Percentiles rank a stretch among this genome's conserved stretches.
phyloP scores from a whole-genome alignment of 2,113 vertebrate species.

The Myiopsitta monachus region DNA sequence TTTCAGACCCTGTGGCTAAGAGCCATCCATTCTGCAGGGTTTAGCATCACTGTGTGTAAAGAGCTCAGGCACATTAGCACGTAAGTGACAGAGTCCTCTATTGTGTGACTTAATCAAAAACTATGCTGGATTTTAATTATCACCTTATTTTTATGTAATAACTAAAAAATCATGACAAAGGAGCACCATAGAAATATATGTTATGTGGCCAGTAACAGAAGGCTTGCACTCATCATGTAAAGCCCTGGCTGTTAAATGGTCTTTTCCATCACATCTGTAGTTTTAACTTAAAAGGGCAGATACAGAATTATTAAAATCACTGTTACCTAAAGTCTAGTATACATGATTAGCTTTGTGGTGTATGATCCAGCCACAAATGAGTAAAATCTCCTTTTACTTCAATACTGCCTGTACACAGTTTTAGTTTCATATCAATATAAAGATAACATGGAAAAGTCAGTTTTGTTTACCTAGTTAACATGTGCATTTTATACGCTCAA shows the following conservation, averaged over 20 bases:
- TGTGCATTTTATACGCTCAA: background rate
- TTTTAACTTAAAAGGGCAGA: background rate
- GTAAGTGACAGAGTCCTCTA: background rate
- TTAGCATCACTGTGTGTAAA: rapidly evolving
- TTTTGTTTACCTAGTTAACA: background rate
- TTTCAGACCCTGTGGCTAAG: background rate
- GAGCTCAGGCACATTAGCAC: background rate
- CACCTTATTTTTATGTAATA: background rate
- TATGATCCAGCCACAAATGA: background rate
- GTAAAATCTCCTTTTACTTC: background rate
- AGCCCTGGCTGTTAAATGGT: background rate
- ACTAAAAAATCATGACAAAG: background rate
- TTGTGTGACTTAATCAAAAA: rapidly evolving
- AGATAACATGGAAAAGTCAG: background rate
- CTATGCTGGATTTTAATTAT: background rate
- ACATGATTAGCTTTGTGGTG: background rate
- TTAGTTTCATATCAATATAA: background rate
- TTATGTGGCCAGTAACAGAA: background rate
- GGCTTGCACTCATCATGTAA: background rate
- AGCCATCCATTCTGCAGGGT: rapidly evolving
- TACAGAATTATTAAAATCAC: background rate
- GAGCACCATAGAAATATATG: background rate
- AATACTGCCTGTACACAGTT: background rate
- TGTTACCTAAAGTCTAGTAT: background rate
- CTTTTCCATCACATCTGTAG: background rate